Evolutionary conservation across 2,797 vertebrate species (phyloP).

Genomic region (Alosa sapidissima): DNA sequence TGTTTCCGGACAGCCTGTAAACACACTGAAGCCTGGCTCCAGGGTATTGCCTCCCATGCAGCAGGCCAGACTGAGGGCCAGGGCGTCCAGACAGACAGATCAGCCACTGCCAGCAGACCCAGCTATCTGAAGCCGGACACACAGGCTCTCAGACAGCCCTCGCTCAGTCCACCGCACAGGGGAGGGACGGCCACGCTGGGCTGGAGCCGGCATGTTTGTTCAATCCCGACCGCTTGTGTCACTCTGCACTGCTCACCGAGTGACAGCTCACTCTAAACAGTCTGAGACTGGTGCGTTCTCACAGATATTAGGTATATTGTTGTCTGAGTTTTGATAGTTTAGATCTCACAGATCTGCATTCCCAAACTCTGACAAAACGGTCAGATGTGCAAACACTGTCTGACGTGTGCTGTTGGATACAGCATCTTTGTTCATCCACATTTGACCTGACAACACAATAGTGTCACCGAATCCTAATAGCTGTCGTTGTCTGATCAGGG

Average conservation of each 20-base stretch:
- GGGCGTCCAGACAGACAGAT: constrained; percentile 18
- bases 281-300: not conserved
- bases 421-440: too few species aligned
- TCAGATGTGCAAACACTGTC: too few species aligned
- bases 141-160: constrained; percentile 37
- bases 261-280: not conserved
- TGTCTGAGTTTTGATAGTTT: too few species aligned
- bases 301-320: not conserved
- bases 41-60: constrained; percentile 28
- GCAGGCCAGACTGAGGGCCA: constrained; percentile 25
- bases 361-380: too few species aligned
- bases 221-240: not conserved
- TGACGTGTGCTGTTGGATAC: too few species aligned
- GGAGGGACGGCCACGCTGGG: not conserved
- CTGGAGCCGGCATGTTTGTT: not conserved
- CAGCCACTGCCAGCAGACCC: constrained; percentile 25
- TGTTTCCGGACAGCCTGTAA: constrained; percentile 44
- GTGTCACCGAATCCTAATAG: not conserved
- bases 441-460: not conserved
- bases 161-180: not conserved
- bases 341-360: too few species aligned
- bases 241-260: not conserved
- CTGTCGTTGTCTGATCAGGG: not conserved
- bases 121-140: constrained; percentile 33
- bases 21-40: constrained; percentile 45